Evolutionary conservation across 2,797 vertebrate species (phyloP), one percentile per base, ranked within the genome.

Genomic region (Epinephelus coioides): DNA sequence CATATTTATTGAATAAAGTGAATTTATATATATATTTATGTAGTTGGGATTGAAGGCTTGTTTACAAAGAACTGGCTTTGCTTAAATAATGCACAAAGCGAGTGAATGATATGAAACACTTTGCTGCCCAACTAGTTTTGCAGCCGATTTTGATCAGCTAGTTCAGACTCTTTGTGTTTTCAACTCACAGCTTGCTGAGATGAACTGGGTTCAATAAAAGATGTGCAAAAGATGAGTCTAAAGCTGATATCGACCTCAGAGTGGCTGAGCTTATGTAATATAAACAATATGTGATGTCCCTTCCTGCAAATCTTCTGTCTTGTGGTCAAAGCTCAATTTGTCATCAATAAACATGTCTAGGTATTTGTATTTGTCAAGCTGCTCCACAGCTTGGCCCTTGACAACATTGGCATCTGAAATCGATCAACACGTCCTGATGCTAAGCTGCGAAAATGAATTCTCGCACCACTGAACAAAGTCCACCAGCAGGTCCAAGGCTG

Each of bases 371-470:
- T 79, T 83, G 82, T 82, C 74, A 73, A 55, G 68, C 69, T 27
- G 44, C 89, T 88, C 76, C 85, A 44, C 69, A 62, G 81, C 78
- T 66, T 63, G 76, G 78, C 78, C 82, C 77, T 72, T 38, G 55
- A 87, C 84, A 85, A 76, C 59, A 69, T 27, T 72, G 78, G 81
- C 84, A 79, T 89, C 84, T 89, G 84, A 86, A 90, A 92, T 89
- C 72, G 69, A 89, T 91, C 80, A 60, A 81, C 76, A 60, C 0
- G 19, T 82, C 72, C 65, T 38, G 68, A 81, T 73, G 77, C 60
- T 79, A 73, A 82, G 82, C 75, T 81, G 65, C 71, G 73, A 83
- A 93, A 88, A 88, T 69, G 73, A 88, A 86, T 87, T 82, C 75
- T 89, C 34, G 62, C 73, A 73, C 62, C 71, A 68, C 60, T 79